Evolutionary conservation across 2,888 invertebrate genomes (phyloP).

Genomic region (Phytoseiulus persimilis): DNA sequence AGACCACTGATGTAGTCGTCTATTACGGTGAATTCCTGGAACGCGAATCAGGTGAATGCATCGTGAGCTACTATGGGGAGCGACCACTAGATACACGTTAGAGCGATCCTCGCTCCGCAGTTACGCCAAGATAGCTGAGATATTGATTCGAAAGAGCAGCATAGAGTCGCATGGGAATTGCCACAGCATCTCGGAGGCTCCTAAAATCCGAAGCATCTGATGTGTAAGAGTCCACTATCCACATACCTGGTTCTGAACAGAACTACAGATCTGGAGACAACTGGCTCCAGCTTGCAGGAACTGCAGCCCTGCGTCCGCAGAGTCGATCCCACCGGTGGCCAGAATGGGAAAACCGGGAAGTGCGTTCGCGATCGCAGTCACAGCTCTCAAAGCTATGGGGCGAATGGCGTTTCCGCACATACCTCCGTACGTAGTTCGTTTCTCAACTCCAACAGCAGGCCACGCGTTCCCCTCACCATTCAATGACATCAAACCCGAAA

Average conservation of each 20-base stretch:
- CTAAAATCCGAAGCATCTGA: too few species aligned
- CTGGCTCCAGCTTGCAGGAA: conserved; percentile 87
- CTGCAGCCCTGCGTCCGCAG: conserved; percentile 88
- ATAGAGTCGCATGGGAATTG: too few species aligned
- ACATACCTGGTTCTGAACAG: conserved; percentile 77
- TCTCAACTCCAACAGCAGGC: conserved; percentile 75
- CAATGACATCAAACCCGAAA: conserved; percentile 85
- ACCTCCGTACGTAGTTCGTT: conserved; percentile 84
- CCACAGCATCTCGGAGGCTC: too few species aligned
- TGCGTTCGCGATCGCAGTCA: conserved; percentile 73
- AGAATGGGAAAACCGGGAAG: conserved; percentile 83
- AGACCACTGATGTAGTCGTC: conserved; percentile 87
- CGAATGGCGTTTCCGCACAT: conserved; percentile 87
- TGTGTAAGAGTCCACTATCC: too few species aligned
- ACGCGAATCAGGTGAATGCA: not conserved
- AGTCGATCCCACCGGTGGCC: conserved; percentile 94
- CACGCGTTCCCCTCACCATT: conserved; percentile 73
- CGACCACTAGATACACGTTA: too few species aligned
- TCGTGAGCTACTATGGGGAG: too few species aligned
- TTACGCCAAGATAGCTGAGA: too few species aligned
- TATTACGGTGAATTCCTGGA: conserved; percentile 78
- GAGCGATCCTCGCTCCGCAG: too few species aligned
- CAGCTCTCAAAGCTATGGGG: conserved; percentile 82
- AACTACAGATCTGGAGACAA: conserved; percentile 86
- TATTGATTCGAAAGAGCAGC: too few species aligned